These are phyloP conservation scores for Pelochelys cantorii DNA, from an alignment of 2,797 vertebrate genomes.

Conservation along the genomic window DNA sequence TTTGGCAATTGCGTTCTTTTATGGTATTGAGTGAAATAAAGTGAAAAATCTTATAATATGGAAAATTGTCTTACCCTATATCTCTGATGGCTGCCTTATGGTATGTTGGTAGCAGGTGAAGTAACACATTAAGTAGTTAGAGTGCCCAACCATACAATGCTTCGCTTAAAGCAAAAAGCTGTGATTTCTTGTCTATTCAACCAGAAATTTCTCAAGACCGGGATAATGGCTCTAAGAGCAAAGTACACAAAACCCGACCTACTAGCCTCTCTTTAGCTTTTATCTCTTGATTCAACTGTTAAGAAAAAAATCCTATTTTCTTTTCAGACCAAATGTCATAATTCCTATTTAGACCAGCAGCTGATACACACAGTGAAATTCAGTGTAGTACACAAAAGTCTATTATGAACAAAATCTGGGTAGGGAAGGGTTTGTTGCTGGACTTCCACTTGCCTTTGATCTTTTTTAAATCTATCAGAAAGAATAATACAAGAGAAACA, in stretches of 20 bases:
- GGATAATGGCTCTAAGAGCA: slow-evolving; percentile 69
- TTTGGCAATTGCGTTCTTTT: background rate
- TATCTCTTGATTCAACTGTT: slow-evolving; percentile 60
- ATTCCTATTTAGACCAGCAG: slow-evolving; percentile 59
- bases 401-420: background rate
- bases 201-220: slow-evolving; percentile 76
- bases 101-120: slow-evolving; percentile 56
- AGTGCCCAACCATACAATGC: slow-evolving; percentile 44
- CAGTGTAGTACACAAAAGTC: background rate
- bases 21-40: slow-evolving; percentile 25
- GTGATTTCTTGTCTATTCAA: slow-evolving; percentile 69
- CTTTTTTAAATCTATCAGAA: slow-evolving; percentile 34
- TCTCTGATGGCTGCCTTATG: slow-evolving; percentile 43
- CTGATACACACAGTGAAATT: background rate
- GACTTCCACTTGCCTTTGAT: slow-evolving; percentile 28
- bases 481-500: background rate
- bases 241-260: slow-evolving; percentile 75
- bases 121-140: slow-evolving; percentile 34
- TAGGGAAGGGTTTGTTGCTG: background rate
- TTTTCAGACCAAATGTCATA: slow-evolving; percentile 58
- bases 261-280: slow-evolving; percentile 65
- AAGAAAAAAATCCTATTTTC: slow-evolving; percentile 57
- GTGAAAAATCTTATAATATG: slow-evolving; percentile 20
- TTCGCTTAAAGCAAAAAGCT: slow-evolving; percentile 64
- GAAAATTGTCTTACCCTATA: slow-evolving; percentile 1